A percentile compares a stretch with the other conserved stretches of the same genome.
Evolutionary conservation across 1,140 invertebrate species (phyloP).

Genomic region (Eupristina koningsbergeri): DNA sequence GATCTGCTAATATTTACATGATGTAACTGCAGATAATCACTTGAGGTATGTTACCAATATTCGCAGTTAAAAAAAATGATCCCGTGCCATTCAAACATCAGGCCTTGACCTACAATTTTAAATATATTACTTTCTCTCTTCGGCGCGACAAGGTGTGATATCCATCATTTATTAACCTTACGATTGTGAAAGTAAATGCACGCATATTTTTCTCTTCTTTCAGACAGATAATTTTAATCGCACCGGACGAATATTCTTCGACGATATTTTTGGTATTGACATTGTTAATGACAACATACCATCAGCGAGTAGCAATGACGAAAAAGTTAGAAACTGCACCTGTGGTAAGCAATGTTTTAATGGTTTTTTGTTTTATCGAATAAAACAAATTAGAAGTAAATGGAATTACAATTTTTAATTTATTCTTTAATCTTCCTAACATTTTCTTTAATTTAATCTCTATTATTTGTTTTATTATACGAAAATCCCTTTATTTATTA

Average conservation of each 20-base stretch:
- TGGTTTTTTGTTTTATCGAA: background rate
- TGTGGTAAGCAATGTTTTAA: constrained; percentile 73
- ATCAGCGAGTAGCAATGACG: constrained; percentile 63
- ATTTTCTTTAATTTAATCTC: no score
- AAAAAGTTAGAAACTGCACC: constrained; percentile 75
- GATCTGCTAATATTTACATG: background rate
- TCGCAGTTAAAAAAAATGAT: background rate
- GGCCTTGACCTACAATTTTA: constrained; percentile 64
- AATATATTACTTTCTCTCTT: constrained; percentile 62
- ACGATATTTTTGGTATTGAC: constrained; percentile 77
- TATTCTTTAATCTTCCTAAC: no score
- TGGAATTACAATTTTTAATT: no score
- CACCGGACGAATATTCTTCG: constrained; percentile 77
- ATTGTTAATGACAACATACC: constrained; percentile 30
- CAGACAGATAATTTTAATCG: constrained; percentile 66
- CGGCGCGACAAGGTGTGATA: background rate
- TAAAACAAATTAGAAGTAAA: background rate
- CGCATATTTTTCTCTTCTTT: constrained; percentile 42
- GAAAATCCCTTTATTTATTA: no score
- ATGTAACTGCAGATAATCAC: background rate
- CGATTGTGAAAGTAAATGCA: constrained; percentile 27
- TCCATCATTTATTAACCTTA: background rate
- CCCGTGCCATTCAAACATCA: background rate
- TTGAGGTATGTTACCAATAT: background rate
- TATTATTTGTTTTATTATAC: no score